A percentile compares a stretch with the other conserved stretches of the same genome.
phyloP scores from a whole-genome alignment of 1,140 invertebrate genomes.

The Cotesia chilonis region DNA sequence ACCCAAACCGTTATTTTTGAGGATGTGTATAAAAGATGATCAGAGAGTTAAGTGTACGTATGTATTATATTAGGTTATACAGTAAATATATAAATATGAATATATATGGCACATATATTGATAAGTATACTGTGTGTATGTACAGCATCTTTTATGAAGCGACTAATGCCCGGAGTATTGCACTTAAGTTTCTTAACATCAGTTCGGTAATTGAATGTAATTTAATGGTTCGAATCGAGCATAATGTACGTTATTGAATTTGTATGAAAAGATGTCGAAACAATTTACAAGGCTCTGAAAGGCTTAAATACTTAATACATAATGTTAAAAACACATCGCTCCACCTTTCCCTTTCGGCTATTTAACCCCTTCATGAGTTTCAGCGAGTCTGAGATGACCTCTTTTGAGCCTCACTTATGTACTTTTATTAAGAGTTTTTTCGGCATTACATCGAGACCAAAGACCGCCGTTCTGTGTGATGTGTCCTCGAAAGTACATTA shows the following conservation, averaged over 20 bases:
- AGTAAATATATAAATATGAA: neutral
- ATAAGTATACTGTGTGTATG: too few species aligned
- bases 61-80: neutral
- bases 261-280: conserved; percentile 8
- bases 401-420: neutral
- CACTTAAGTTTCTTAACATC: conserved; percentile 5
- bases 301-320: conserved; percentile 3
- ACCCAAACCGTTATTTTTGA: conserved; percentile 29
- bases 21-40: conserved; percentile 24
- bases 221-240: conserved; percentile 27
- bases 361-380: conserved; percentile 4
- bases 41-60: conserved; percentile 6
- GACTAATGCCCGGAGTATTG: conserved; percentile 5
- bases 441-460: too few species aligned
- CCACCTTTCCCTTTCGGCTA: conserved; percentile 14
- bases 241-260: conserved; percentile 31
- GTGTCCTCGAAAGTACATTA: too few species aligned
- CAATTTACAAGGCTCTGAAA: conserved; percentile 21
- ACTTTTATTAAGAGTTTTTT: neutral
- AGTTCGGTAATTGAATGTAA: conserved; percentile 28
- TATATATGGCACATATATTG: neutral
- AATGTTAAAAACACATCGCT: too few species aligned
- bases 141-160: too few species aligned
- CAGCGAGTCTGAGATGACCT: neutral
- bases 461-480: too few species aligned